Percentiles rank a stretch among this genome's conserved stretches.
phyloP scores from a whole-genome alignment of 1,140 invertebrate species.

The Venturia canescens region DNA sequence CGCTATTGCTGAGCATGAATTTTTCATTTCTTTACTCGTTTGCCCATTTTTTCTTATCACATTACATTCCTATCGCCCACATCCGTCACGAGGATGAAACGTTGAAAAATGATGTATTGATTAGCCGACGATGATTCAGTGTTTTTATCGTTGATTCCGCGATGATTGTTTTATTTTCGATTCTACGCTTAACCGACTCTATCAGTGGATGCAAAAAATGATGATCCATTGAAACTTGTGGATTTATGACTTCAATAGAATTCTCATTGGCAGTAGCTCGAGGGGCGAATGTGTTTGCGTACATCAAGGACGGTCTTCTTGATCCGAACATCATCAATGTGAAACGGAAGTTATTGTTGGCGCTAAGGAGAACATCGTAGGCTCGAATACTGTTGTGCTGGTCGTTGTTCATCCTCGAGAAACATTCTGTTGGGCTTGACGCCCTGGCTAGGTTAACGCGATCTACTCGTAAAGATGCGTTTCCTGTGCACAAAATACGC shows the following conservation, averaged over 20 bases:
- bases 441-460: background rate
- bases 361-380: conserved; percentile 10
- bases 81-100: background rate
- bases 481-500: background rate
- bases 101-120: too few relatives aligned
- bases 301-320: background rate
- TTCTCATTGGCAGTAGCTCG: background rate
- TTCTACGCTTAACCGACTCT: too few relatives aligned
- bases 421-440: background rate
- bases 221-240: too few relatives aligned
- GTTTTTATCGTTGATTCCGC: too few relatives aligned
- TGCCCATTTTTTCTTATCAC: background rate
- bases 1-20: background rate
- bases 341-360: conserved; percentile 8
- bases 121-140: too few relatives aligned
- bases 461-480: conserved; percentile 37
- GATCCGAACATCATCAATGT: background rate
- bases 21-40: background rate
- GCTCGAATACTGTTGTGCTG: background rate
- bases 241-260: background rate
- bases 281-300: background rate
- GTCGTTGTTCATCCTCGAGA: background rate
- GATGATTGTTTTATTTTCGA: too few relatives aligned
- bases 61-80: background rate
- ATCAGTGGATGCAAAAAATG: too few relatives aligned